phyloP scores from a whole-genome alignment of 2,797 vertebrate genomes.

The Champsocephalus gunnari region DNA sequence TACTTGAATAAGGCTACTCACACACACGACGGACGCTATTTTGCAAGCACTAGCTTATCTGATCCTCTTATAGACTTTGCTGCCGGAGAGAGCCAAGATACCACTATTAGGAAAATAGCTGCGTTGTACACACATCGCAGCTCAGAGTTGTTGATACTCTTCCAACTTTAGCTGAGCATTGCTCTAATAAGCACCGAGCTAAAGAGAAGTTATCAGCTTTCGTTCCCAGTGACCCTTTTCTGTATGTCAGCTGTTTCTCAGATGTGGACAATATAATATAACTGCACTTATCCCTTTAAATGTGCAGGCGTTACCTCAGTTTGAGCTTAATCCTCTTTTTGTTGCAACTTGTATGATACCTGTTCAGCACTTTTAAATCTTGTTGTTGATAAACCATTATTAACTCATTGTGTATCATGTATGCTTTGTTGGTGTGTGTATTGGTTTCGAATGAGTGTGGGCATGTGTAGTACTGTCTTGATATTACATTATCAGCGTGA shows the following conservation, averaged over 20 bases:
- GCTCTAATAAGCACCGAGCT: slow-evolving; percentile 35
- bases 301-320: background rate
- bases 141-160: slow-evolving; percentile 45
- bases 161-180: slow-evolving; percentile 51
- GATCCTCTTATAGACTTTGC: slow-evolving; percentile 75
- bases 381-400: background rate
- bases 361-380: background rate
- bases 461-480: too few species aligned
- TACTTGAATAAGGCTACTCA: slow-evolving; percentile 1
- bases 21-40: slow-evolving; percentile 4
- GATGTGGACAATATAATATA: background rate
- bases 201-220: slow-evolving; percentile 42
- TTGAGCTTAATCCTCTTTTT: slow-evolving; percentile 9
- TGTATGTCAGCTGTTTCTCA: slow-evolving; percentile 2
- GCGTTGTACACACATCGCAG: slow-evolving; percentile 41
- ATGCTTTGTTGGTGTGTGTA: background rate
- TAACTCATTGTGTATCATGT: background rate
- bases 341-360: slow-evolving; percentile 1
- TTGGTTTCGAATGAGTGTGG: background rate
- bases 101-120: slow-evolving; percentile 38
- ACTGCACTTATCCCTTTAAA: background rate
- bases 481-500: too few species aligned
- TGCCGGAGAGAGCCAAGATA: slow-evolving; percentile 56
- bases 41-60: slow-evolving; percentile 60
- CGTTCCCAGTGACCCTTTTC: slow-evolving; percentile 30